Base-by-base conservation (phyloP, 2,888 invertebrate genomes). In the Agonopterix alstromeriana region DNA sequence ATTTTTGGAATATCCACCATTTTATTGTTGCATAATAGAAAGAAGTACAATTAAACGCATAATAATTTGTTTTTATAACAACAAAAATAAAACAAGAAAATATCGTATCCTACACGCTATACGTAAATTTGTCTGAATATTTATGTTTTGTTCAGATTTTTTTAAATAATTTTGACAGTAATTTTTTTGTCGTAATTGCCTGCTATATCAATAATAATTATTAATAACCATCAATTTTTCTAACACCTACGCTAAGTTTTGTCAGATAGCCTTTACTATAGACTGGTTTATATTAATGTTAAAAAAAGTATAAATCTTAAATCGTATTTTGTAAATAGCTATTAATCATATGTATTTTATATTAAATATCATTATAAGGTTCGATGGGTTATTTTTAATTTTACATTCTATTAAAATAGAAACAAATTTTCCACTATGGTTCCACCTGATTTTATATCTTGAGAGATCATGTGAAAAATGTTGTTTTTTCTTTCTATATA, bases 261-360 rank as follows among this genome's bases (percentile, higher is more conserved):
- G 82, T 83, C 81, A 71, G 74, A 85, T 87, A 88, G 88, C 88
- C 88, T 88, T 86, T 87, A 83, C 79, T 84, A 88, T 88, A 87
- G 88, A 88, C 88, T 88, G 88, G 86, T 79, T 81, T 83, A 82
- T 82, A 82, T 81, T 83, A 85, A 82, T 77, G 75, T 80, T 82
- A 82, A 82, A 75, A 72, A 81, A 80, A 81, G 72, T 77, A 78
- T 82, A 83, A 84, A 82, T 73, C 82, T 81, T 86, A 85, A 87
- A 83, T 83, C 71, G 86, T 86, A 88, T 85, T 82, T 82, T 87
- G 88, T 88, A 87, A 82, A 88, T 88, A 88, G 84, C 81, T 83
- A 85, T 76, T 87, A 87, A 86, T 84, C 82, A 74, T 52, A 87
- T 88, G 87, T 88, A 87, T 87, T 87, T 86, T 87, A 85, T 86